Evolutionary conservation across 2,797 vertebrate genomes (phyloP).

Genomic region (Hirundo rustica): DNA sequence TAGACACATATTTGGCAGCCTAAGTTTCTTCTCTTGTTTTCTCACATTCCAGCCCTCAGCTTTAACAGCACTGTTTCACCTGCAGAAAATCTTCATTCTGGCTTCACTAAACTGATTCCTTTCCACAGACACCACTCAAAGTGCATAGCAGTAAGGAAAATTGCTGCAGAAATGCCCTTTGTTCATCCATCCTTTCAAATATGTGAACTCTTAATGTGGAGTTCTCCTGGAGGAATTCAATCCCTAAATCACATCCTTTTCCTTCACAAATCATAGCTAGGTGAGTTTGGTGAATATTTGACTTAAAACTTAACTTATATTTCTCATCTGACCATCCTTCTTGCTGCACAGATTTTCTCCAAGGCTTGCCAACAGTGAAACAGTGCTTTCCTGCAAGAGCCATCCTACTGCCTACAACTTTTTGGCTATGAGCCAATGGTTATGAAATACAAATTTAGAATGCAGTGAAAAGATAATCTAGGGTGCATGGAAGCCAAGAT

Average conservation of each 20-base stretch:
- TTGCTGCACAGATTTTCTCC: neutral
- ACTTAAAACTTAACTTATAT: neutral
- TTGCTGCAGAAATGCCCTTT: neutral
- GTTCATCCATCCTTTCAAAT: neutral
- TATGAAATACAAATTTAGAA: neutral
- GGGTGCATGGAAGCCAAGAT: neutral
- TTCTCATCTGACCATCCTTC: neutral
- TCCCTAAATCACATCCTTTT: neutral
- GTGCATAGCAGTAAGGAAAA: neutral
- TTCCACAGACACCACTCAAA: neutral
- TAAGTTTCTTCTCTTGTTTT: neutral
- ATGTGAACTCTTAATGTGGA: fast-evolving
- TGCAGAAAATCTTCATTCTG: neutral
- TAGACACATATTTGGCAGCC: neutral
- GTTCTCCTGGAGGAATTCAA: neutral
- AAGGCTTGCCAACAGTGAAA: neutral
- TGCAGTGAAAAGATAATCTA: neutral
- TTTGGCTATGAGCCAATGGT: neutral
- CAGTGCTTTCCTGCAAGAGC: neutral
- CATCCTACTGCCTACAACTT: neutral
- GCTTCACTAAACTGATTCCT: neutral
- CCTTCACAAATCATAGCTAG: neutral
- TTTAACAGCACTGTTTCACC: neutral
- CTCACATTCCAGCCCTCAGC: neutral
- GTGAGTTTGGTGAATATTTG: neutral